phyloP scores from a whole-genome alignment of 2,797 vertebrate genomes.

The Rhabdophis nuchalis region DNA sequence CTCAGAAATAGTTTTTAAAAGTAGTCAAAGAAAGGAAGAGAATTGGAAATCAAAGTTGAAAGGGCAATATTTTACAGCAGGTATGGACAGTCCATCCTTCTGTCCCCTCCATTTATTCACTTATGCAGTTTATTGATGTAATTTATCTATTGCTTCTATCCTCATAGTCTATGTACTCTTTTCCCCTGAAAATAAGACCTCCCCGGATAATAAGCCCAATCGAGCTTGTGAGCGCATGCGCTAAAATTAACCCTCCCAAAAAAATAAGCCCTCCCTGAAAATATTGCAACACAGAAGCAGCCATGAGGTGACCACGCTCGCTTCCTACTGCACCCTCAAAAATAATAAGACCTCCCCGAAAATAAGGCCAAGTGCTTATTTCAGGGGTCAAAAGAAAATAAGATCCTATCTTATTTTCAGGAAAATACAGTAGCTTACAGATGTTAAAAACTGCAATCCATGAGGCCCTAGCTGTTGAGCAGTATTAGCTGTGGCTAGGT shows the following conservation, averaged over 20 bases:
- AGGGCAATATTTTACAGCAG: background rate
- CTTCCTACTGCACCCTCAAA: no score
- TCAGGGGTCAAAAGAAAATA: no score
- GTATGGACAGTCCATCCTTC: background rate
- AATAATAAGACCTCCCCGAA: no score
- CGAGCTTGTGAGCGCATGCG: no score
- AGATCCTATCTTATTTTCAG: no score
- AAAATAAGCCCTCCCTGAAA: no score
- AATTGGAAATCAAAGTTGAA: background rate
- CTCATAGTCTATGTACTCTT: background rate
- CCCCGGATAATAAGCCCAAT: no score
- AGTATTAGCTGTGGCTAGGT: background rate
- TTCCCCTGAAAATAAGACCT: no score
- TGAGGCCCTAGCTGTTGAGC: background rate
- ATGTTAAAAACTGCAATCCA: background rate
- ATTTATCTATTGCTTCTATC: background rate
- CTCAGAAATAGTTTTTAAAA: background rate
- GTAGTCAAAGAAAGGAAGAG: background rate
- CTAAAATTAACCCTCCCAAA: no score
- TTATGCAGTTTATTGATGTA: background rate
- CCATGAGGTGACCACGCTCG: no score
- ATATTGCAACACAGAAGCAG: no score
- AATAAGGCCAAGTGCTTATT: no score
- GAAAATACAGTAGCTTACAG: background rate
- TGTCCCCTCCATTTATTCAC: background rate